A percentile compares a stretch with the other conserved stretches of the same genome.
Conservation (phyloP, 2,888 invertebrate species). For the Pharmacophagus antenor region DNA sequence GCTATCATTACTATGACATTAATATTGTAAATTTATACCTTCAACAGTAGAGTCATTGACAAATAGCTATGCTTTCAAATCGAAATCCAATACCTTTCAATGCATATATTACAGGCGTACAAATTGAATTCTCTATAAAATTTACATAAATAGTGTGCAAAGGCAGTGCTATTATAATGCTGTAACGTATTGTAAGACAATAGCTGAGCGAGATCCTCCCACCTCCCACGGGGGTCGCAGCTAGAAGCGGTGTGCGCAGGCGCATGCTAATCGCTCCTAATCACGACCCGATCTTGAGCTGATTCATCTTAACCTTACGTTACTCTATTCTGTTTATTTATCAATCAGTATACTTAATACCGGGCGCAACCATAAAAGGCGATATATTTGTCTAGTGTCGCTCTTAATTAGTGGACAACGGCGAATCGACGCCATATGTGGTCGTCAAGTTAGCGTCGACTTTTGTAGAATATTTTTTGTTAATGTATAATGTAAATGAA, state of each 20-base stretch:
- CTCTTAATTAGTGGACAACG: constrained; percentile 73
- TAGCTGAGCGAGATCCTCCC: constrained; percentile 65
- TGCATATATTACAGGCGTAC: constrained; percentile 57
- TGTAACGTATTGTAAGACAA: constrained; percentile 76
- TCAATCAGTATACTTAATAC: constrained; percentile 72
- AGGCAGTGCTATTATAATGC: constrained; percentile 70
- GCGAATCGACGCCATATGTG: constrained; percentile 74
- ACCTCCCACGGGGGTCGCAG: constrained; percentile 67
- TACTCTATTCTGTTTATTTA: constrained; percentile 74
- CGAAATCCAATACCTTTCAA: constrained; percentile 25
- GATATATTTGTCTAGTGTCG: constrained; percentile 76
- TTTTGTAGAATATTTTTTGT: constrained; percentile 67
- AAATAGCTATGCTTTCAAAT: constrained; percentile 25
- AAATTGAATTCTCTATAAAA: constrained; percentile 76
- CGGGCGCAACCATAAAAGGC: constrained; percentile 71
- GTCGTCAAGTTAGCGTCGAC: constrained; percentile 64
- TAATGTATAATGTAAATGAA: constrained; percentile 69
- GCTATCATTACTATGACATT: constrained; percentile 18
- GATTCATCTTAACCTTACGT: constrained; percentile 69
- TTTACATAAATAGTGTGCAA: constrained; percentile 78
- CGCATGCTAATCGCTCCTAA: constrained; percentile 77
- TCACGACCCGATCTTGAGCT: constrained; percentile 74
- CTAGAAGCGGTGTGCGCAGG: constrained; percentile 52
- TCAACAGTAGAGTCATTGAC: constrained; percentile 23
- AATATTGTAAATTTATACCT: constrained; percentile 14